Percentiles rank a stretch among this genome's conserved stretches.
Evolutionary conservation across 2,888 invertebrate genomes (phyloP).

Genomic region (Ochropacha duplaris): DNA sequence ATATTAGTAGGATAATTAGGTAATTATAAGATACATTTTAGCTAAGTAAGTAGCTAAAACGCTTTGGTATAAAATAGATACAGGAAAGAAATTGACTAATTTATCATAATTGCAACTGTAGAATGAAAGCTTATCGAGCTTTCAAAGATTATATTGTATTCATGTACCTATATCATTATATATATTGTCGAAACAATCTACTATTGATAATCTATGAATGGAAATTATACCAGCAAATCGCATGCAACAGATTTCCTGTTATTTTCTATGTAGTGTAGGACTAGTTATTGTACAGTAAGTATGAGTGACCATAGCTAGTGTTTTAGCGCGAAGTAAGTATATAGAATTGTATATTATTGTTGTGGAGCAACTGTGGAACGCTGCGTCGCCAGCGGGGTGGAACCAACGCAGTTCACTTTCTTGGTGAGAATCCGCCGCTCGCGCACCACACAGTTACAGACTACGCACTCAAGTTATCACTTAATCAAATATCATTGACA

Average conservation of each 20-base stretch:
- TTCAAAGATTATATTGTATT: too few relatives aligned
- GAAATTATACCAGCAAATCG: not conserved
- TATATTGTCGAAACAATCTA: not conserved
- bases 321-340: not conserved
- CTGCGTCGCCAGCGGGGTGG: slow-evolving; percentile 47
- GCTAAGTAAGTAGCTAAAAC: not conserved
- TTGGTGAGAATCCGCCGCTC: slow-evolving; percentile 54
- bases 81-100: not conserved
- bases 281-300: not conserved
- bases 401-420: slow-evolving; percentile 68
- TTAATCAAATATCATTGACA: not conserved
- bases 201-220: not conserved
- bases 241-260: not conserved
- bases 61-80: not conserved
- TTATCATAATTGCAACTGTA: not conserved
- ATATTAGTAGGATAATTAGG: too few relatives aligned
- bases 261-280: not conserved
- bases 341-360: slow-evolving; percentile 12
- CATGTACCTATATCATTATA: too few relatives aligned
- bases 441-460: slow-evolving; percentile 12
- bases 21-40: too few relatives aligned
- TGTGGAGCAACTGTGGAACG: slow-evolving; percentile 46
- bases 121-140: too few relatives aligned
- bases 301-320: not conserved
- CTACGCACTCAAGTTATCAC: not conserved